Base-by-base conservation (phyloP, 1,140 invertebrate genomes). In the Bombus breviceps region DNA sequence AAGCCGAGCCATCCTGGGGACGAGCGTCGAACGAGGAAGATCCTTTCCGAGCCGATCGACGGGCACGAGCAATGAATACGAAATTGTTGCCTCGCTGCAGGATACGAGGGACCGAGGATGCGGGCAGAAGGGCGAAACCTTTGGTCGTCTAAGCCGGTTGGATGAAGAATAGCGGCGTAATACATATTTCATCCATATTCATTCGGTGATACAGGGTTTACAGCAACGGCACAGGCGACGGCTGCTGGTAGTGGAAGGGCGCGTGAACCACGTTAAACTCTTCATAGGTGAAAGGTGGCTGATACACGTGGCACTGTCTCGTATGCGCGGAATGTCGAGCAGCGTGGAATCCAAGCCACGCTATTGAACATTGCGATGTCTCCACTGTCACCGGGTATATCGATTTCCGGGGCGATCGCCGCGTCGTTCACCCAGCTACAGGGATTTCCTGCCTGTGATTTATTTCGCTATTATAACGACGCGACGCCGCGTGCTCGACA, bases 151-250 rank as follows among this genome's bases (percentile, higher is more conserved):
- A 85, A 81, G 77, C 88, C 73, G 79, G 59, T 43, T n/a, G 81
- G 86, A 89, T 75, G 86, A 89, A 87, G 85, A 86, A 86, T 86
- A 73, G 77, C 64, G 62, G 47, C 80, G 81, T 88, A 88, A 90
- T 89, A 82, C 89, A 76, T 87, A 89, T 86, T 85, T 90, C 90
- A 87, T 90, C 59, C 87, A 87, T 88, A 91, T 87, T 89, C 88
- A 82, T 88, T 88, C 74, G 86, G n/a, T 37, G 73, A 82, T 85
- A 69, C n/a, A 57, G 39, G 75, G 75, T 77, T 77, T 25, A 39
- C 34, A 41, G 37, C 39, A 4, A 41, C 69, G 39, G 37, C 25
- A 15, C n/a, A 47, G 43, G 32, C 32, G 39, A 37, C 25, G 37
- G 15, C 32, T n/a, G 53, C 10, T 28, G 25, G 1, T 15, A 28